Evolutionary conservation across 2,113 vertebrate species (phyloP).

Genomic region (Tragelaphus strepsiceros): DNA sequence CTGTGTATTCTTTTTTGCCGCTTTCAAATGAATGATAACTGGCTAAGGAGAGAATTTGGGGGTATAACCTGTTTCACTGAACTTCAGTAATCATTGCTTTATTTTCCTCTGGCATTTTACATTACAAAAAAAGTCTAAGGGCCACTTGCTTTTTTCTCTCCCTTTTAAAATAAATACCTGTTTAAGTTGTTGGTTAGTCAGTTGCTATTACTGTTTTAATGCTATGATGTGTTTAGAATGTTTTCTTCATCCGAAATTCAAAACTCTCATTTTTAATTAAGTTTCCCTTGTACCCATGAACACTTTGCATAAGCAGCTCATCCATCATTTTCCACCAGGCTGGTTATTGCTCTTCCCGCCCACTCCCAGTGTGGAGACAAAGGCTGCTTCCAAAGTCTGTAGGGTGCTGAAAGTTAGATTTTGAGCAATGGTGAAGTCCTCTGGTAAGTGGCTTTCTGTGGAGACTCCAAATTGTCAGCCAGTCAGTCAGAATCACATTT

Average conservation of each 20-base stretch:
- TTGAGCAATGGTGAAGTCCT: neutral
- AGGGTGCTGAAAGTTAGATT: neutral
- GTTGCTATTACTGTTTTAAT: neutral
- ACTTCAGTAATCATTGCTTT: conserved; percentile 17
- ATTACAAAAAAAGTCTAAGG: neutral
- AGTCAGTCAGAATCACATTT: neutral
- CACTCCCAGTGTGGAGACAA: neutral
- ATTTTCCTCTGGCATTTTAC: conserved; percentile 22
- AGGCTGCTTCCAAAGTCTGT: neutral
- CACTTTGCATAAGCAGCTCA: neutral
- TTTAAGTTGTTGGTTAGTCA: neutral
- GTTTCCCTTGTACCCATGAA: neutral
- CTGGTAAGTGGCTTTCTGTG: neutral
- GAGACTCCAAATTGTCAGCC: neutral
- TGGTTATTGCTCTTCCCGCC: neutral
- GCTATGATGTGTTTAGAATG: conserved; percentile 4
- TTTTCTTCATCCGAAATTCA: neutral
- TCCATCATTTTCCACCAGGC: neutral
- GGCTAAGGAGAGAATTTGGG: neutral
- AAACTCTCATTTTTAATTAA: conserved; percentile 36
- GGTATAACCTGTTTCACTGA: neutral
- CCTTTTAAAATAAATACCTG: neutral
- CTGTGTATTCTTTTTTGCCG: neutral
- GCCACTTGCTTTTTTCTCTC: neutral
- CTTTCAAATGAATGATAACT: conserved; percentile 26